Conservation (phyloP, 2,888 invertebrate genomes). For the Plebejus argus region DNA sequence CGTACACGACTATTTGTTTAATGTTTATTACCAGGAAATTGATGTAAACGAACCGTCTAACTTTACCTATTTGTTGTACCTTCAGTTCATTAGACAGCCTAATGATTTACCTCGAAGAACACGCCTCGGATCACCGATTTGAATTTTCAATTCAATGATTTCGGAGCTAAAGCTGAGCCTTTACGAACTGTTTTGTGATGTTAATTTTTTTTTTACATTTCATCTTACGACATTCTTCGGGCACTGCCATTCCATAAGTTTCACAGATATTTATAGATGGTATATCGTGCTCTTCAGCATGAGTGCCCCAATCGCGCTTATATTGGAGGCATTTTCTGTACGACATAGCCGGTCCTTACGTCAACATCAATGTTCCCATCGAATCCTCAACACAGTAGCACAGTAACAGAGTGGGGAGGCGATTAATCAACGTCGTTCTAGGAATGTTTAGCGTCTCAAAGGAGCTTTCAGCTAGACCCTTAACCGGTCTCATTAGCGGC, state of each 20-base stretch:
- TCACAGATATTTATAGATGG: background rate
- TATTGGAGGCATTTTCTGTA: background rate
- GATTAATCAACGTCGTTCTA: slow-evolving; percentile 64
- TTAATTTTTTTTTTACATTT: background rate
- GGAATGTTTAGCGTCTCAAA: slow-evolving; percentile 67
- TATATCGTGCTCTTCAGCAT: background rate
- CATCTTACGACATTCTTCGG: no score
- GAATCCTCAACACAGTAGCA: slow-evolving; percentile 48
- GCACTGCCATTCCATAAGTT: background rate
- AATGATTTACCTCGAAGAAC: slow-evolving; percentile 47
- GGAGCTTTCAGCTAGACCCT: slow-evolving; percentile 70
- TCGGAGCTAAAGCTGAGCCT: background rate
- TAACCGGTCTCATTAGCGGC: slow-evolving; percentile 72
- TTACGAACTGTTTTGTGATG: background rate
- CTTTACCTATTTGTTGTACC: slow-evolving; percentile 54
- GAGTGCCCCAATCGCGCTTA: background rate
- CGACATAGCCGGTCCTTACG: background rate
- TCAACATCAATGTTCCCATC: slow-evolving; percentile 36
- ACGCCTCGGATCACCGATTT: slow-evolving; percentile 43
- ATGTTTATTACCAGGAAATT: slow-evolving; percentile 60
- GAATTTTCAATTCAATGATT: slow-evolving; percentile 45
- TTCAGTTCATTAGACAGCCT: slow-evolving; percentile 55
- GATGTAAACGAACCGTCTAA: slow-evolving; percentile 53
- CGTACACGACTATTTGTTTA: slow-evolving; percentile 56
- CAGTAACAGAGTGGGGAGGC: slow-evolving; percentile 53